Conservation (phyloP, 2,797 vertebrate genomes). For the Tolypeutes matacus region DNA sequence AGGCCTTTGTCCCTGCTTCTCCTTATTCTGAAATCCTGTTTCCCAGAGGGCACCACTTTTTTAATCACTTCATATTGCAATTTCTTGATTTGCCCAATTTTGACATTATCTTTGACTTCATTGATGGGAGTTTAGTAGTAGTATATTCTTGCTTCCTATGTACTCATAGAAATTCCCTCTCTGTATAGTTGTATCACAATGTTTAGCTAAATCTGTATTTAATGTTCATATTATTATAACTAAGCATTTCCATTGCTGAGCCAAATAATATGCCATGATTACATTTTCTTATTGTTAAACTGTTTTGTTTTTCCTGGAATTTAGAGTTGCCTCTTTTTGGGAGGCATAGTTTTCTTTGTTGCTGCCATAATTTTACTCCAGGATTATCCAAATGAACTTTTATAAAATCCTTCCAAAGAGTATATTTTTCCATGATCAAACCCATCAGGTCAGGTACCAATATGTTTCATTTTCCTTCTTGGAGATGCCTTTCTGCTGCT, state of each 20-base stretch:
- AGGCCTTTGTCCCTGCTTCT: neutral
- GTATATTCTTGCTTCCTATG: neutral
- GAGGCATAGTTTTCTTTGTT: neutral
- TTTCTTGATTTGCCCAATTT: conserved; percentile 24
- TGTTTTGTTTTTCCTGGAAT: neutral
- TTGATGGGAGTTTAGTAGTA: neutral
- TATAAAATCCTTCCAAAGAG: neutral
- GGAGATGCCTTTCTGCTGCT: neutral
- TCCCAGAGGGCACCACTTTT: neutral
- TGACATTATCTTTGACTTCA: neutral
- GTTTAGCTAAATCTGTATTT: conserved; percentile 19
- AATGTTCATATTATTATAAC: neutral
- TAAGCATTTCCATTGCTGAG: neutral
- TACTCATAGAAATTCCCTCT: neutral
- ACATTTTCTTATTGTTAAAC: neutral
- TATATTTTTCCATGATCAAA: neutral
- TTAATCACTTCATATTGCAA: neutral
- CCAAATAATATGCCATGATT: neutral
- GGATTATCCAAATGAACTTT: neutral
- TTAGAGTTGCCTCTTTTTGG: neutral
- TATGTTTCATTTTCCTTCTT: neutral
- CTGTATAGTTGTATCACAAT: neutral
- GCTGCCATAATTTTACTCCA: neutral
- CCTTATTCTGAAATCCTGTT: neutral
- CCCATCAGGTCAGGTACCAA: fast-evolving